Base-by-base conservation (phyloP, 2,113 vertebrate species). In the Vulpes ferrilata region DNA sequence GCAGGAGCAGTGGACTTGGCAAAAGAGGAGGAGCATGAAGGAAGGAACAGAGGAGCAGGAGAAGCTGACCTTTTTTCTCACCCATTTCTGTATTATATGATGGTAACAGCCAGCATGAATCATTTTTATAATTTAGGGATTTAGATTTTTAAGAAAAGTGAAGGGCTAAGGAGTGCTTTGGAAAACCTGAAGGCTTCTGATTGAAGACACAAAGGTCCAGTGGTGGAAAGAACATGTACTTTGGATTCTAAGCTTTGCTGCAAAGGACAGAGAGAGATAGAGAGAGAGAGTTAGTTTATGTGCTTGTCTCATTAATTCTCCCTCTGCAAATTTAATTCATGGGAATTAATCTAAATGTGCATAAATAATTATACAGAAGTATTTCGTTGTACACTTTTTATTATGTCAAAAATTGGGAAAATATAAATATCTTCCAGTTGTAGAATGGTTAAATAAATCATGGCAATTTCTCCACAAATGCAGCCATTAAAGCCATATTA, bases 391-490 rank as follows among this genome's bases (percentile, higher is more conserved):
- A 74, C 13, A 79, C 9, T 80, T 69, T 83, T 92, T 89, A 60
- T 88, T 96, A 90, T 62, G 51, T 80, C n/a, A 94, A 92, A 95
- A 95, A 71, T 74, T 51, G 38, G 11, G 19, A 62, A 90, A 97
- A 80, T 55, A 88, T 86, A 96, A 95, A 88, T 74, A 13, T 90
- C n/a, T 85, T 78, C 82, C 65, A 25, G 11, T 62, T 76, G 3
- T 60, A 82, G 57, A 89, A 51, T 88, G 32, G 32, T 93, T 96
- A 95, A 57, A 85, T 76, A 88, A 97, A 96, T 93, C 35, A 64
- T 80, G 57, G 22, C 51, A 79, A 84, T 96, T 79, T 94, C 62
- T 92, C 59, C 57, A 86, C 57, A 97, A 94, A 96, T 82, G 76
- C 1, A 92, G 38, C 20, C 55, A 69, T 90, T 74, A 90, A 87